Evolutionary conservation across 2,888 invertebrate genomes (phyloP), one percentile per base, ranked within the genome.

Genomic region (Tetropium fuscum): DNA sequence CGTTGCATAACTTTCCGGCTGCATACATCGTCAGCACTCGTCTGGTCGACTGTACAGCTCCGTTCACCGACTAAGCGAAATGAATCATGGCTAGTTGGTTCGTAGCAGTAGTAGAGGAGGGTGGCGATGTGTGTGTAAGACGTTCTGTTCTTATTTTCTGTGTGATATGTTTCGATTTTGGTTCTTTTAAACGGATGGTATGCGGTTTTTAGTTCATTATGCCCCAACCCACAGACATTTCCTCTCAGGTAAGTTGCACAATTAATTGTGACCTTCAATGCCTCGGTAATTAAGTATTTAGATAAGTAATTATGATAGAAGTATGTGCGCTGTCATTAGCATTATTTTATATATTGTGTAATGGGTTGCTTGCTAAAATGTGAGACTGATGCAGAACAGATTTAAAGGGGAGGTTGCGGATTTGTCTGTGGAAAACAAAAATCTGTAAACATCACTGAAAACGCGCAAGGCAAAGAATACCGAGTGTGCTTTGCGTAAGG

Each of bases 151-250:
- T 58, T 59, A 40, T 56, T 53, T 48, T 60, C 63, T 30, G 59
- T 66, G 61, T 60, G 56, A 55, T 18, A 44, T 53, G 43, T 55
- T 60, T 67, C 27, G 22, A 48, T 64, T 58, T 49, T 51, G 49
- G 55, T 58, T 47, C 36, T 53, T 63, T 63, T 64, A 49, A 59
- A 40, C 51, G 55, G 41, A 47, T 27, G 15, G 44, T 57, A 38
- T 55, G 54, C 36, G 44, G 45, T 58, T 55, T 47, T 43, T 53
- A 49, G 15, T 61, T 56, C 60, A 62, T 55, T 55, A 70, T 70
- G 70, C 68, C 68, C 53, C 70, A 70, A 58, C 70, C 66, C 44
- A 63, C 63, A 59, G 70, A 70, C 60, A 58, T 60, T 58, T 60
- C 65, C 27, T 65, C 70, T 13, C 70, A 68, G 66, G 67, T 65